These are phyloP conservation scores for Anser brachyrhynchus DNA, from an alignment of 2,113 vertebrate species.

Conservation along the genomic window DNA sequence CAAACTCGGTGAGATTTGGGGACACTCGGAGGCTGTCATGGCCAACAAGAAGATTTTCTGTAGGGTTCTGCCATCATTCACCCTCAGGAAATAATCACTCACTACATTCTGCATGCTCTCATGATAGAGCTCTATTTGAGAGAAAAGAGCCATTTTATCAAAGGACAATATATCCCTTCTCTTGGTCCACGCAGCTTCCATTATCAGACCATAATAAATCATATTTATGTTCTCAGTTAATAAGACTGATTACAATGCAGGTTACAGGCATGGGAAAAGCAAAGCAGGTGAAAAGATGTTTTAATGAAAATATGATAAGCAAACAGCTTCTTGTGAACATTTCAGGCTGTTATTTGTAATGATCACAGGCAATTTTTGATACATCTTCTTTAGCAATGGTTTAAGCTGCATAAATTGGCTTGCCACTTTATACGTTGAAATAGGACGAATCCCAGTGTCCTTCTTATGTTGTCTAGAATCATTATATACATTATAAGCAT, in stretches of 20 bases:
- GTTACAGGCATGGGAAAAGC: constrained; percentile 79
- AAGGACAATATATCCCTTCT: constrained; percentile 92
- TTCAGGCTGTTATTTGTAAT: constrained; percentile 82
- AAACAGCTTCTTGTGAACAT: constrained; percentile 82
- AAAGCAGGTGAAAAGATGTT: constrained; percentile 84
- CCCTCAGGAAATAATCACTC: constrained; percentile 92
- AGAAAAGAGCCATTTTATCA: constrained; percentile 82
- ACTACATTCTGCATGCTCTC: constrained; percentile 81
- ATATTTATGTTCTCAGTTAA: constrained; percentile 87
- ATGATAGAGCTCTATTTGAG: constrained; percentile 82
- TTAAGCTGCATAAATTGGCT: constrained; percentile 82
- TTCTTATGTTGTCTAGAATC: constrained; percentile 79
- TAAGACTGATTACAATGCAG: constrained; percentile 84
- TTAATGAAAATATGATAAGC: constrained; percentile 86
- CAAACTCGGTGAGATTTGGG: constrained; percentile 85
- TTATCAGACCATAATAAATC: constrained; percentile 89
- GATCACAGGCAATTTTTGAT: constrained; percentile 82
- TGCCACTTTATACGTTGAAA: constrained; percentile 76
- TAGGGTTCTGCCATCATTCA: constrained; percentile 89
- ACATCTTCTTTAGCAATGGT: constrained; percentile 81
- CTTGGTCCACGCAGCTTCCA: constrained; percentile 86
- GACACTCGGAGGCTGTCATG: constrained; percentile 83
- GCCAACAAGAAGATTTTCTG: constrained; percentile 94
- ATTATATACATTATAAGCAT: constrained; percentile 81
- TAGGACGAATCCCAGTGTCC: constrained; percentile 69